Evolutionary conservation across 2,888 invertebrate species (phyloP), one percentile per base, ranked within the genome.

Genomic region (Orchesellides sinensis): DNA sequence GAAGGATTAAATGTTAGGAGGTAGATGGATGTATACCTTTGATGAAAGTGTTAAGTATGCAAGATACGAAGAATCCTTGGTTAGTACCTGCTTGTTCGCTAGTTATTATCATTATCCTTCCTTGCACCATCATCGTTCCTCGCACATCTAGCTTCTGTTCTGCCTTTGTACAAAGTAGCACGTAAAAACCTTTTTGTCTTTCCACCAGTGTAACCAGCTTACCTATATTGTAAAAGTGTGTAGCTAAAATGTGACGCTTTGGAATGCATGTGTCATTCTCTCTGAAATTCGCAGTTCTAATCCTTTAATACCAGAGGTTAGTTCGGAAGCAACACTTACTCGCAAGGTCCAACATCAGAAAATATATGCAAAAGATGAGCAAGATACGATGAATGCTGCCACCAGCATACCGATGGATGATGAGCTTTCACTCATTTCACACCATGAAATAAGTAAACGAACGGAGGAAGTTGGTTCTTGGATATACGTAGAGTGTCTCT

Each of bases 251-350:
- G n/a, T 32, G 32, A 32, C n/a, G 40, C n/a, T 40, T 40, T 40
- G n/a, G 2, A 2, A 5, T 40, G 40, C 10, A 40, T 32, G 40
- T 40, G n/a, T 10, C 10, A 40, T 40, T 40, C 14, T 40, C 40
- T 40, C 4, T 8, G 10, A 49, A 66, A 45, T 47, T 66, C 49
- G 47, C 17, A 45, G 27, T 66, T 27, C 47, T 66, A 66, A 66
- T 66, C 66, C 66, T 66, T 66, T 66, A 66, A 66, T 47, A 66
- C 66, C 66, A 29, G 66, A 49, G 63, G 63, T 63, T 63, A 19
- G 40, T 4, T 10, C 19, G 63, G 35, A 63, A 21, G 63, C 40
- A 40, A 40, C 63, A 63, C 29, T 59, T 59, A 17, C 32, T 29
- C 14, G 29, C 14, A n/a, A 5, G 40, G 4, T 40, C 40, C n/a